phyloP scores from a whole-genome alignment of 2,888 invertebrate species.

The Chouioia cunea region DNA sequence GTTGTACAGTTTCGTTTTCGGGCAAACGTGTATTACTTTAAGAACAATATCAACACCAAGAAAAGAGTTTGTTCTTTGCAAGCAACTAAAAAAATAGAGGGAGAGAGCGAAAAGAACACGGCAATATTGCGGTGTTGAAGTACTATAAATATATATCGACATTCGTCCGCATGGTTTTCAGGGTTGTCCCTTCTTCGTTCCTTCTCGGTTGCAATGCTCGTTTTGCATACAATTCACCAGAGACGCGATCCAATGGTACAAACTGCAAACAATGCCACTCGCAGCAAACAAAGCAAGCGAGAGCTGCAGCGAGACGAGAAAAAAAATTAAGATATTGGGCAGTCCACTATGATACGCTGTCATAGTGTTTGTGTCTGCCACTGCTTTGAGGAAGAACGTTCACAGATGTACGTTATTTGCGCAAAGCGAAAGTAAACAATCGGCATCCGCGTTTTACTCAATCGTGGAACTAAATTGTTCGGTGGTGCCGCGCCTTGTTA shows the following conservation, averaged over 20 bases:
- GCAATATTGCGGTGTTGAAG: background rate
- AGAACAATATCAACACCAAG: too few relatives aligned
- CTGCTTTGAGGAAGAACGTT: background rate
- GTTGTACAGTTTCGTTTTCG: too few relatives aligned
- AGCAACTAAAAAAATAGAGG: too few relatives aligned
- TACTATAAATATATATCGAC: slow-evolving; percentile 5
- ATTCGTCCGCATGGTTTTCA: slow-evolving; percentile 17
- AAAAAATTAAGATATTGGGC: background rate
- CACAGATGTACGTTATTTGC: too few relatives aligned
- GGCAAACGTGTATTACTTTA: too few relatives aligned
- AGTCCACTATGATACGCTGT: slow-evolving; percentile 5
- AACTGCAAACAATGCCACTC: slow-evolving; percentile 20
- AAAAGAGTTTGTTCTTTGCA: too few relatives aligned
- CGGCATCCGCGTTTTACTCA: background rate
- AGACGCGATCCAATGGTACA: slow-evolving; percentile 20
- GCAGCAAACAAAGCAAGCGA: background rate
- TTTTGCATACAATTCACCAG: slow-evolving; percentile 28
- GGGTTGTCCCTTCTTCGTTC: slow-evolving; percentile 10
- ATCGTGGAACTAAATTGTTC: background rate
- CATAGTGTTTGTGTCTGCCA: background rate
- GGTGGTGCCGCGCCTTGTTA: background rate
- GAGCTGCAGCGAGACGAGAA: background rate
- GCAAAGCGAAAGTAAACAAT: background rate
- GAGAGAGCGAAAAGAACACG: background rate
- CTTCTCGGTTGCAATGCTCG: slow-evolving; percentile 7